phyloP scores from a whole-genome alignment of 2,797 vertebrate species.

The Carduelis carduelis region DNA sequence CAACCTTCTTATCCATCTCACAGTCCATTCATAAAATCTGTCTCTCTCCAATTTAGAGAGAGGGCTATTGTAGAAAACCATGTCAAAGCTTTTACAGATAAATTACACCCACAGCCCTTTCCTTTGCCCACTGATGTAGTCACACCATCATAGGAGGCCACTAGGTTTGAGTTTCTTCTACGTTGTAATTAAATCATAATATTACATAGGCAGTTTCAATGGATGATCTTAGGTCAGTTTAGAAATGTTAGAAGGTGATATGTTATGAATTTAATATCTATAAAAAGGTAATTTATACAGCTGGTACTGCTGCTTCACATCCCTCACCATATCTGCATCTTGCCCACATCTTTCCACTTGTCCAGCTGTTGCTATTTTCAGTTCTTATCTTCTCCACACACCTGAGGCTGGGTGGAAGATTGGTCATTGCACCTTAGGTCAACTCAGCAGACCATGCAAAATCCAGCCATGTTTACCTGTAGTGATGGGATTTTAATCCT shows the following conservation, averaged over 20 bases:
- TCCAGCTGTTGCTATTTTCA: background rate
- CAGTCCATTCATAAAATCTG: fast-evolving
- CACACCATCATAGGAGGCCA: background rate
- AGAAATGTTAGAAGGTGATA: background rate
- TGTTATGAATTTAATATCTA: background rate
- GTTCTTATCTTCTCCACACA: background rate
- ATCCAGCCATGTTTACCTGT: background rate
- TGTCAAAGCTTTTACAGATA: background rate
- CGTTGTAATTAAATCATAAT: background rate
- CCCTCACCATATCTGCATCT: background rate
- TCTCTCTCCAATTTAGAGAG: background rate
- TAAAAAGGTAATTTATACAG: background rate
- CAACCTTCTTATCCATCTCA: background rate
- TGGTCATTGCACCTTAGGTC: background rate
- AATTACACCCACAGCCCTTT: background rate
- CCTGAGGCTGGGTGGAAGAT: background rate
- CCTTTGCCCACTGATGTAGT: background rate
- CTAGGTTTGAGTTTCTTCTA: background rate
- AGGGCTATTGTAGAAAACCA: fast-evolving
- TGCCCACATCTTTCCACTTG: background rate
- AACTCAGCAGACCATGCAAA: background rate
- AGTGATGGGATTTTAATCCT: background rate
- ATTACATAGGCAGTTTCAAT: background rate
- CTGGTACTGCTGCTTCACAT: background rate
- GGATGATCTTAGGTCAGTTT: background rate